Evolutionary conservation across 2,113 vertebrate genomes (phyloP).

Genomic region (Nothobranchius kuhntae): DNA sequence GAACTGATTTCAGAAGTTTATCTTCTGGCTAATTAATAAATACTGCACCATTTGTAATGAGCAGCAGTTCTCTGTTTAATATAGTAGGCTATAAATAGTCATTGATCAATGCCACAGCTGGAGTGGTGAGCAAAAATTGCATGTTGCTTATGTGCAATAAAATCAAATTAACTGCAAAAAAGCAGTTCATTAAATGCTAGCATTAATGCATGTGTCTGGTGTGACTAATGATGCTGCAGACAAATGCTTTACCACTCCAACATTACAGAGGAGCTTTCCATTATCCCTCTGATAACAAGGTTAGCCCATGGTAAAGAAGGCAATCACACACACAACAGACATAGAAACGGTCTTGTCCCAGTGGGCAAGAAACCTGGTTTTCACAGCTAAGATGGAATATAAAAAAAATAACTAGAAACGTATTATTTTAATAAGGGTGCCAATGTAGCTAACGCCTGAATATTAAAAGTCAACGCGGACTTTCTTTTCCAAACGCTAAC

Average conservation of each 20-base stretch:
- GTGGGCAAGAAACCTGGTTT: neutral
- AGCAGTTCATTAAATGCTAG: conserved; percentile 50
- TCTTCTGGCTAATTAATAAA: neutral
- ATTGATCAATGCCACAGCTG: conserved; percentile 12
- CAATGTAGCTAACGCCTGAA: too few relatives aligned
- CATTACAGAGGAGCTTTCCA: conserved; percentile 11
- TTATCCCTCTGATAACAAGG: conserved; percentile 11
- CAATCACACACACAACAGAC: conserved; percentile 1
- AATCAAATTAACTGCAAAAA: conserved; percentile 50
- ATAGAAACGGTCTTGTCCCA: neutral
- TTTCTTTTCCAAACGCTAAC: too few relatives aligned
- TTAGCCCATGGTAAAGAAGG: neutral
- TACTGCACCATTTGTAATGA: conserved; percentile 5
- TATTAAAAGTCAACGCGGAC: too few relatives aligned
- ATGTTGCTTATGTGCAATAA: conserved; percentile 40
- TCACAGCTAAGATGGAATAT: neutral
- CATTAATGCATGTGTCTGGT: conserved; percentile 49
- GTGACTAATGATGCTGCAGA: conserved; percentile 57
- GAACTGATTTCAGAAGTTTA: neutral
- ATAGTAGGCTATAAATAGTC: conserved; percentile 2
- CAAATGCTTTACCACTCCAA: conserved; percentile 46
- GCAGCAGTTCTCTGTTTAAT: neutral
- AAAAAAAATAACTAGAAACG: neutral
- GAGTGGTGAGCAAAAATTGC: conserved; percentile 39
- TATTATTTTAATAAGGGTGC: too few relatives aligned